Evolutionary conservation across 2,888 invertebrate genomes (phyloP).

Genomic region (Syrphus vitripennis): DNA sequence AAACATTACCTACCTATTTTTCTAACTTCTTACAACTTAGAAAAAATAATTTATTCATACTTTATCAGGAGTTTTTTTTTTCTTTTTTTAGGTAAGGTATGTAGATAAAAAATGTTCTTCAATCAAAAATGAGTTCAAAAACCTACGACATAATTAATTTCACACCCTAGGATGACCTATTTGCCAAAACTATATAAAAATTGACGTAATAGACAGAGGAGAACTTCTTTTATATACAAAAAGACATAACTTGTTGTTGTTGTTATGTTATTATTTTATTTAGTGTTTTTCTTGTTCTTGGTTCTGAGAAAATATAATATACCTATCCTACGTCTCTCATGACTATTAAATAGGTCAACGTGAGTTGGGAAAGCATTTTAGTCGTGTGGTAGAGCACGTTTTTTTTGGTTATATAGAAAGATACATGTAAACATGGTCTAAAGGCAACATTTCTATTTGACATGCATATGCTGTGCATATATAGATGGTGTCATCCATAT

Average conservation of each 20-base stretch:
- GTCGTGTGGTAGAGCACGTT: constrained; percentile 37
- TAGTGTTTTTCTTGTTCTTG: background rate
- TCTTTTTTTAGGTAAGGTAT: background rate
- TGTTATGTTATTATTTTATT: background rate
- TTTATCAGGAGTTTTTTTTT: background rate
- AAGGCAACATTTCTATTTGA: constrained; percentile 7
- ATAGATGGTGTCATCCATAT: background rate
- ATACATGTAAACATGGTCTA: constrained; percentile 27
- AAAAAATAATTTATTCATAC: constrained; percentile 1
- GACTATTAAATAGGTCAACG: constrained; percentile 54
- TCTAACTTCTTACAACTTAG: background rate
- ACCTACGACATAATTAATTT: constrained; percentile 46
- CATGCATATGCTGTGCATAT: background rate
- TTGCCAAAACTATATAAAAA: background rate
- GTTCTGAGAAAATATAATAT: background rate
- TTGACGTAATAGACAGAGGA: background rate
- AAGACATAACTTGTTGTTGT: background rate
- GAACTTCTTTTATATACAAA: background rate
- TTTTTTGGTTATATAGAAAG: background rate
- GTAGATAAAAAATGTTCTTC: too few relatives aligned
- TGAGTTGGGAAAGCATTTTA: constrained; percentile 39
- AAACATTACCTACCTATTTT: background rate
- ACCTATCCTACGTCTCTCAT: background rate
- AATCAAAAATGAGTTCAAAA: constrained; percentile 21
- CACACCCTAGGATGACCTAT: constrained; percentile 22